Evolutionary conservation across 2,888 invertebrate genomes (phyloP).

Genomic region (Agonopterix subpropinquella): DNA sequence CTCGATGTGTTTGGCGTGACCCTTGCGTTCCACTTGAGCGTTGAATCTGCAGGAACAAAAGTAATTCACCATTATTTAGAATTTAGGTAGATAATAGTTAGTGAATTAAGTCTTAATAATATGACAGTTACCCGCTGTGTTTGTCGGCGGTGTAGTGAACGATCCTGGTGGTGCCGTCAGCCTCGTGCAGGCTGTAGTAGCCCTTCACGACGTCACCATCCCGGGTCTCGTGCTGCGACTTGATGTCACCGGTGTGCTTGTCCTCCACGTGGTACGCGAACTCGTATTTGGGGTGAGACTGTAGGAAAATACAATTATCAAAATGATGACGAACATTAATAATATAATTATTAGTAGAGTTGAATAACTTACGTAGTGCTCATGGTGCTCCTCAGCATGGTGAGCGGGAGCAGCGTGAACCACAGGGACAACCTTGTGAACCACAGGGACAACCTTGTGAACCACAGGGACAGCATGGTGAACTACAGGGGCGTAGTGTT

Average conservation of each 20-base stretch:
- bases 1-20: conserved; percentile 14
- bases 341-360: neutral
- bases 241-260: conserved; percentile 71
- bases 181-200: conserved; percentile 59
- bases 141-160: conserved; percentile 72
- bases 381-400: conserved; percentile 17
- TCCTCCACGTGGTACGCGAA: conserved; percentile 47
- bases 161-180: conserved; percentile 72
- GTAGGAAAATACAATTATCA: conserved; percentile 7
- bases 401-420: conserved; percentile 6
- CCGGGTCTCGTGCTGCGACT: conserved; percentile 79
- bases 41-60: neutral
- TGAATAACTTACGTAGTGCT: conserved; percentile 35
- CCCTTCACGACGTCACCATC: conserved; percentile 80
- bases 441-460: conserved; percentile 13
- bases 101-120: neutral
- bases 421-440: conserved; percentile 5
- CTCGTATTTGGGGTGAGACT: conserved; percentile 68
- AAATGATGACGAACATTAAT: neutral
- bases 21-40: conserved; percentile 7
- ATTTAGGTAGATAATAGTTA: too few species aligned
- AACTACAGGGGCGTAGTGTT: neutral
- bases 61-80: too few species aligned
- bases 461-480: conserved; percentile 8
- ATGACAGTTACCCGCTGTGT: neutral